phyloP scores from a whole-genome alignment of 2,113 vertebrate species.

The Silurus glanis region DNA sequence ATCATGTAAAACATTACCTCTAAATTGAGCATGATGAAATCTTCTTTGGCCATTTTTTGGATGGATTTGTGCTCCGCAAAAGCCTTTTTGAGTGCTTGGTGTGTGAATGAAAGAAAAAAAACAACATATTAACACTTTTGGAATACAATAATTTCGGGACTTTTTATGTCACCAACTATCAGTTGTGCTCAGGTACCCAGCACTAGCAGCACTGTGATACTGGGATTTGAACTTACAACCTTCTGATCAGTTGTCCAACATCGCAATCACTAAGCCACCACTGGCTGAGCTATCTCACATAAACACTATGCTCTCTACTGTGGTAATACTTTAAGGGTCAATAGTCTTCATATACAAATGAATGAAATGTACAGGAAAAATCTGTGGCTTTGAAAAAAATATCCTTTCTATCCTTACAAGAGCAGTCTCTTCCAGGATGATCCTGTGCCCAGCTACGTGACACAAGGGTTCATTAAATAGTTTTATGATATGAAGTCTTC shows the following conservation, averaged over 20 bases:
- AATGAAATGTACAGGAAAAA: background rate
- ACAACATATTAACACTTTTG: too few relatives aligned
- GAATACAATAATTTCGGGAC: too few relatives aligned
- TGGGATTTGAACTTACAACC: too few relatives aligned
- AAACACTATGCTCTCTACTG: background rate
- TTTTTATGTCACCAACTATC: too few relatives aligned
- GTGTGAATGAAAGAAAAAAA: background rate
- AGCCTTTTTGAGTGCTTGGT: slow-evolving; percentile 81
- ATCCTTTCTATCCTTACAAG: background rate
- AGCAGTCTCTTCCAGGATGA: background rate
- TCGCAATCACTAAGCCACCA: too few relatives aligned
- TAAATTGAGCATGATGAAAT: slow-evolving; percentile 88
- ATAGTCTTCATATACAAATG: background rate
- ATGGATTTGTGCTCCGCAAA: slow-evolving; percentile 76
- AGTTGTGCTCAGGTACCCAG: too few relatives aligned
- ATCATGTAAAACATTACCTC: slow-evolving; percentile 68
- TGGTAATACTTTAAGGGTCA: background rate
- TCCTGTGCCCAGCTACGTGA: background rate
- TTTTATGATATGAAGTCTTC: background rate
- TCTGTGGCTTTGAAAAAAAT: background rate
- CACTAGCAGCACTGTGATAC: too few relatives aligned
- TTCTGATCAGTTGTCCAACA: too few relatives aligned
- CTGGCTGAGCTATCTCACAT: too few relatives aligned
- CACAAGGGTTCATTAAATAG: background rate
- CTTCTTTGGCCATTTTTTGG: slow-evolving; percentile 82